These are phyloP conservation scores for Lydus trimaculatus DNA, from an alignment of 2,888 invertebrate species.

Conservation along the genomic window DNA sequence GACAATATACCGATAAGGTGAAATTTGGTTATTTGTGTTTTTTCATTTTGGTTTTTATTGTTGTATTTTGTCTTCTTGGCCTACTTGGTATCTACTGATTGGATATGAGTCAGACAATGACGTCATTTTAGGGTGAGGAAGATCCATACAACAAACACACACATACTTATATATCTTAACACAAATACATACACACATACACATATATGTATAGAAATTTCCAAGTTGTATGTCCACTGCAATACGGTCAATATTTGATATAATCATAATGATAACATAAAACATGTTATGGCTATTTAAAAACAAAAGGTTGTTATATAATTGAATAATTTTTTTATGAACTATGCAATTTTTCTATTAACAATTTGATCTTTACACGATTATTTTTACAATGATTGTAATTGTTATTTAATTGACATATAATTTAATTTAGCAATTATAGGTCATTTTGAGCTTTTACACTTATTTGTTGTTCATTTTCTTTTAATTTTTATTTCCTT, in stretches of 20 bases:
- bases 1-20: background rate
- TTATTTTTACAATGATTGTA: background rate
- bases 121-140: conserved; percentile 3
- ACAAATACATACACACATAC: background rate
- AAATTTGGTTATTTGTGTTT: background rate
- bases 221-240: background rate
- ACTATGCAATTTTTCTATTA: background rate
- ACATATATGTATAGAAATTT: background rate
- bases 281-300: too few species aligned
- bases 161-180: background rate
- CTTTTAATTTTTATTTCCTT: background rate
- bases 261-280: background rate
- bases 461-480: too few species aligned
- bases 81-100: background rate
- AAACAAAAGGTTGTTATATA: background rate
- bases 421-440: background rate
- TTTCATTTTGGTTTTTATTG: background rate
- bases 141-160: background rate
- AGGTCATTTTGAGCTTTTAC: too few species aligned
- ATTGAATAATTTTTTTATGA: background rate
- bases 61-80: background rate
- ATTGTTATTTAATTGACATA: background rate
- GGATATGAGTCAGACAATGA: background rate
- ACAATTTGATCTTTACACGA: background rate
- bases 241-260: conserved; percentile 5